Evolutionary conservation across 2,888 invertebrate species (phyloP).

Genomic region (Phytoseiulus persimilis): DNA sequence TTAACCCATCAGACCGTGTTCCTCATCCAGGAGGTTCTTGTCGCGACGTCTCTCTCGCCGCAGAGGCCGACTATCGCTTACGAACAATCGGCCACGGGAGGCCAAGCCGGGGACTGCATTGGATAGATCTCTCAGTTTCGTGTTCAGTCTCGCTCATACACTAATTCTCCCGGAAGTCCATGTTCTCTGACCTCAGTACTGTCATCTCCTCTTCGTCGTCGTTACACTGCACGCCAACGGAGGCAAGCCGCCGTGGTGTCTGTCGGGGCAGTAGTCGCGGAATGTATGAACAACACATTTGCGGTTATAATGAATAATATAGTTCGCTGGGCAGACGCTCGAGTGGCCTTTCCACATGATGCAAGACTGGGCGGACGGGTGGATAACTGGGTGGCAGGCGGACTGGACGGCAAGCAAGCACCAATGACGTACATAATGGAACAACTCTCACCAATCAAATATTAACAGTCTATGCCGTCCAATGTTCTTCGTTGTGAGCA

Average conservation of each 20-base stretch:
- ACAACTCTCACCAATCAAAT: neutral
- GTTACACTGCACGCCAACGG: neutral
- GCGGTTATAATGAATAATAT: neutral
- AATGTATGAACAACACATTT: neutral
- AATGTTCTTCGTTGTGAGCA: neutral
- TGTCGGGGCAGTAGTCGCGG: neutral
- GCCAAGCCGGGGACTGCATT: too few species aligned
- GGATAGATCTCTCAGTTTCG: too few species aligned
- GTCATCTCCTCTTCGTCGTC: too few species aligned
- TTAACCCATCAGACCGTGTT: too few species aligned
- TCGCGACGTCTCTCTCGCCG: too few species aligned
- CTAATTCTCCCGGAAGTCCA: too few species aligned
- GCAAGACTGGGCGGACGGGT: neutral
- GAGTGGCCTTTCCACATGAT: neutral
- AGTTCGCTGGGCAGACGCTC: neutral
- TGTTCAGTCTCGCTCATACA: too few species aligned
- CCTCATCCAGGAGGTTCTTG: too few species aligned
- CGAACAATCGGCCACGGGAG: too few species aligned
- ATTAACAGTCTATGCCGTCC: neutral
- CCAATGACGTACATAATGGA: constrained; percentile 5
- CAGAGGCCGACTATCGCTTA: too few species aligned
- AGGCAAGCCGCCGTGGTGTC: neutral
- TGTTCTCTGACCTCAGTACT: too few species aligned
- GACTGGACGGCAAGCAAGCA: neutral
- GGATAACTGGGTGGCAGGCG: neutral